Evolutionary conservation across 1,140 invertebrate genomes (phyloP).

Genomic region (Campodea augens): DNA sequence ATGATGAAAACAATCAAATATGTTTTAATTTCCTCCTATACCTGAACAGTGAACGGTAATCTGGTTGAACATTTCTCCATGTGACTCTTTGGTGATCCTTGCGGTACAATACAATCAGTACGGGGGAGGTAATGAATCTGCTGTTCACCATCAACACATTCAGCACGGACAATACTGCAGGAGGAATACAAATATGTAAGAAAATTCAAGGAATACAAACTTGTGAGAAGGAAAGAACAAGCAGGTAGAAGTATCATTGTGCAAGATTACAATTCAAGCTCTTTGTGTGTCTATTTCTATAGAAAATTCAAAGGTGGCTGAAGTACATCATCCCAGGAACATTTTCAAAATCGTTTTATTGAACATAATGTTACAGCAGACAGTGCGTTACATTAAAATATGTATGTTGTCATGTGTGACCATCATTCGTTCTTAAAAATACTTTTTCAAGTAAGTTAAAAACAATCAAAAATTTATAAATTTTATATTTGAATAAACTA

Average conservation of each 20-base stretch:
- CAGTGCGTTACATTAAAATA: too few species aligned
- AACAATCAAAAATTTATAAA: slow-evolving; percentile 1
- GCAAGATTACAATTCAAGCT: too few species aligned
- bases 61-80: slow-evolving; percentile 18
- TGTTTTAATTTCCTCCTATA: too few species aligned
- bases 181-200: slow-evolving; percentile 3
- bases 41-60: slow-evolving; percentile 20
- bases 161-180: slow-evolving; percentile 30
- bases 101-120: slow-evolving; percentile 22
- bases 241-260: too few species aligned
- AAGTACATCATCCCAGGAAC: too few species aligned
- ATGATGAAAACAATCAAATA: too few species aligned
- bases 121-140: slow-evolving; percentile 31
- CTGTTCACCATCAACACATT: slow-evolving; percentile 32
- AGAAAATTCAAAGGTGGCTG: too few species aligned
- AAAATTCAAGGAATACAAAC: neutral
- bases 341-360: too few species aligned
- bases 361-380: too few species aligned
- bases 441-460: neutral
- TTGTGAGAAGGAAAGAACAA: too few species aligned
- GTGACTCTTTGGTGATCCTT: slow-evolving; percentile 14
- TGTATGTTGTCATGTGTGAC: too few species aligned
- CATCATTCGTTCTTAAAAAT: neutral
- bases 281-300: too few species aligned
- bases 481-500: neutral